These are phyloP conservation scores for Thymelicus lineola DNA, from an alignment of 2,888 invertebrate genomes.

Conservation along the genomic window DNA sequence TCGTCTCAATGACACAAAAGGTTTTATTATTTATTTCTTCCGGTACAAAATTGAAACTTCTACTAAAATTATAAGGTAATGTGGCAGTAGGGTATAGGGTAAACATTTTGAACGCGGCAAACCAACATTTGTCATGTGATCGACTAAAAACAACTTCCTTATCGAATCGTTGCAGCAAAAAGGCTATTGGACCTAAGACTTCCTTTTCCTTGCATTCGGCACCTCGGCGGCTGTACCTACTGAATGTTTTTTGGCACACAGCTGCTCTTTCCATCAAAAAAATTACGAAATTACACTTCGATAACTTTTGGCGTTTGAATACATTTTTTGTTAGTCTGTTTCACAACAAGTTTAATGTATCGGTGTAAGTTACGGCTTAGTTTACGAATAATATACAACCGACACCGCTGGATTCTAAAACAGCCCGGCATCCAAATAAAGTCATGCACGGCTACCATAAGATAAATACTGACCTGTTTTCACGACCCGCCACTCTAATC, in stretches of 20 bases:
- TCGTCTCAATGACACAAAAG: neutral
- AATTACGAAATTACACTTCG: conserved; percentile 13
- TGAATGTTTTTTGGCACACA: conserved; percentile 16
- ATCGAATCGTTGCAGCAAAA: conserved; percentile 22
- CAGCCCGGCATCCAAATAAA: conserved; percentile 76
- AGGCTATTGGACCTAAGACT: conserved; percentile 9
- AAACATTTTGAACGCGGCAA: conserved; percentile 17
- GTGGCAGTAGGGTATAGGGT: neutral
- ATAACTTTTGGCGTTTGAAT: conserved; percentile 15
- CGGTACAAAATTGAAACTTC: too few relatives aligned
- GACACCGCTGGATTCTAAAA: conserved; percentile 61
- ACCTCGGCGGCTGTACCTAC: conserved; percentile 1
- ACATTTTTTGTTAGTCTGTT: conserved; percentile 3
- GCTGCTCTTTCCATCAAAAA: conserved; percentile 18
- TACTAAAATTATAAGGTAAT: too few relatives aligned
- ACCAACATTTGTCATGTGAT: conserved; percentile 19
- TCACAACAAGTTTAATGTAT: neutral
- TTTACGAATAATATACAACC: conserved; percentile 49
- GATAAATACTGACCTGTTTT: conserved; percentile 67
- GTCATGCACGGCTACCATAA: conserved; percentile 65
- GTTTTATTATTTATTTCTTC: too few relatives aligned
- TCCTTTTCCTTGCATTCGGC: conserved; percentile 19
- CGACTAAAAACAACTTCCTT: conserved; percentile 31
- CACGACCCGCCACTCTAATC: conserved; percentile 53
- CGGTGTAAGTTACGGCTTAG: conserved; percentile 5